Evolutionary conservation across 2,888 invertebrate species (phyloP).

Genomic region (Cephus nigrinus): DNA sequence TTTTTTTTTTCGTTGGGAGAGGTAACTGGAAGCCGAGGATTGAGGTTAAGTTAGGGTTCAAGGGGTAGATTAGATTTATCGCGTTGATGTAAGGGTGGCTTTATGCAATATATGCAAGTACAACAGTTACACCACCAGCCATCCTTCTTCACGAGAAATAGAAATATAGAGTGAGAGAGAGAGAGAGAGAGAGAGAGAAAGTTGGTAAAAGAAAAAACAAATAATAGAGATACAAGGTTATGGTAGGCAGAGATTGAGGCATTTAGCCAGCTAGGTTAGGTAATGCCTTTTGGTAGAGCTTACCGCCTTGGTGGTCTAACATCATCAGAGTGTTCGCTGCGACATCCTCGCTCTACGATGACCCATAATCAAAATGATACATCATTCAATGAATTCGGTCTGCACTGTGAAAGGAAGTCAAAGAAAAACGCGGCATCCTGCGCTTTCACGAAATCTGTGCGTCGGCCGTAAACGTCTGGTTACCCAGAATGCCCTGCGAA

Average conservation of each 20-base stretch:
- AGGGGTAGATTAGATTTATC: background rate
- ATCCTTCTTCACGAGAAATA: background rate
- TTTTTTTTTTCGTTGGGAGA: background rate
- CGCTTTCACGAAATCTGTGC: slow-evolving; percentile 22
- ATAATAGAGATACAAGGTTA: background rate
- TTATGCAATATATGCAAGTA: background rate
- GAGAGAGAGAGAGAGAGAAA: background rate
- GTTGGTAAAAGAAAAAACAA: background rate
- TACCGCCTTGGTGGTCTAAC: slow-evolving; percentile 95
- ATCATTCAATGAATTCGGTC: slow-evolving; percentile 53
- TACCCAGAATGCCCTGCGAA: background rate
- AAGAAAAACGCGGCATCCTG: slow-evolving; percentile 40
- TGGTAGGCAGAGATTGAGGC: slow-evolving; percentile 1
- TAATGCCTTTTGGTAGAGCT: slow-evolving; percentile 66
- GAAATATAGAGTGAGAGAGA: background rate
- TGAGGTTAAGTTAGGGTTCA: background rate
- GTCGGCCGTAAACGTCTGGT: background rate
- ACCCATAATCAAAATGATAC: slow-evolving; percentile 53
- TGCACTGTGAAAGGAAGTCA: slow-evolving; percentile 51
- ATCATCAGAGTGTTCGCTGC: slow-evolving; percentile 90
- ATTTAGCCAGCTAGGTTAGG: slow-evolving; percentile 5
- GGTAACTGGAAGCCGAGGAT: background rate
- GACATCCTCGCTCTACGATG: slow-evolving; percentile 90
- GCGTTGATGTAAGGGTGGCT: background rate
- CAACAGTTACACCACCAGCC: background rate